Conservation (phyloP, 1,140 invertebrate genomes). For the Drosophila punjabiensis region DNA sequence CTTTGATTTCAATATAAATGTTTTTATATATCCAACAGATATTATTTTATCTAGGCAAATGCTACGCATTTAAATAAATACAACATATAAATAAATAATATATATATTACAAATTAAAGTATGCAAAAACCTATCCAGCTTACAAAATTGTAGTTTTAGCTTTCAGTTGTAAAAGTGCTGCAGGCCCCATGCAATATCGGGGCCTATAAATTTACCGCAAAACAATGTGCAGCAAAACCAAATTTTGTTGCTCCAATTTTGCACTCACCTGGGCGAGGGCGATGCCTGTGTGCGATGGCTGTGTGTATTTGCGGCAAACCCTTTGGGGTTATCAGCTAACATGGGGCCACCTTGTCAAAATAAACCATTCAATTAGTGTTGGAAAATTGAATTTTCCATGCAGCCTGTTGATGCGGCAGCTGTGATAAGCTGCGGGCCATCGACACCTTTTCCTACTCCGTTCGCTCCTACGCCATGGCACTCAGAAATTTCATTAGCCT, state of each 20-base stretch:
- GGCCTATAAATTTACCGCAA: constrained; percentile 35
- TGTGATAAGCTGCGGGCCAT: constrained; percentile 73
- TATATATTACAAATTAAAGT: neutral
- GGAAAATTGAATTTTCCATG: constrained; percentile 78
- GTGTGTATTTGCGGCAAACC: constrained; percentile 42
- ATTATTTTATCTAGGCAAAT: neutral
- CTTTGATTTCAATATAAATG: neutral
- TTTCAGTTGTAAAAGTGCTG: neutral
- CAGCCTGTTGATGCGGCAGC: constrained; percentile 72
- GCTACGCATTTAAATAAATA: neutral
- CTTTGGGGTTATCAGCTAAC: constrained; percentile 69
- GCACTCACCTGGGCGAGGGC: constrained; percentile 30
- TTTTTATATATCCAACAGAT: neutral
- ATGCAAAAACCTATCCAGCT: neutral
- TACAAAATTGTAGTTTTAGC: neutral
- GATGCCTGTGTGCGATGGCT: constrained; percentile 14
- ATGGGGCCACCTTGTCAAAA: constrained; percentile 73
- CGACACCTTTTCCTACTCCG: constrained; percentile 26
- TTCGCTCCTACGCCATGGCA: constrained; percentile 9
- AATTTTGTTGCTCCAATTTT: constrained; percentile 51
- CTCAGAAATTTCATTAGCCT: constrained; percentile 76
- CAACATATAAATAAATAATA: neutral
- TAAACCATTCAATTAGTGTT: constrained; percentile 81
- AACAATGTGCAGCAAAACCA: constrained; percentile 35
- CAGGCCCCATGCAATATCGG: constrained; percentile 11